phyloP scores from a whole-genome alignment of 2,113 vertebrate genomes.

The Macrotis lagotis region DNA sequence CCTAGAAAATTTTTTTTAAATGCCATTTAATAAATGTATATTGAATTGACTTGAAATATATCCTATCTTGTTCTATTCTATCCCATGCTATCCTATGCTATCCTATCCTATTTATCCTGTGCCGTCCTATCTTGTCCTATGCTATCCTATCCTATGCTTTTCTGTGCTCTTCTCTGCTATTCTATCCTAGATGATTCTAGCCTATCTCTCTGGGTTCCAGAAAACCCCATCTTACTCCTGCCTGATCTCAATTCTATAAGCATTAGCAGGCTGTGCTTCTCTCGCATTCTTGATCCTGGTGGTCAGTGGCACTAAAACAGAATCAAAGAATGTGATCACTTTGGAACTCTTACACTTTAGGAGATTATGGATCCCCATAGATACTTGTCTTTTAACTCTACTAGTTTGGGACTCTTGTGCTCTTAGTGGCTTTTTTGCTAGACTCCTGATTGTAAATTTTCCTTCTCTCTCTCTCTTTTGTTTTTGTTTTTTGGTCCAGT shows the following conservation, averaged over 20 bases:
- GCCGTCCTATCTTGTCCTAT: neutral
- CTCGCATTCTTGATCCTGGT: neutral
- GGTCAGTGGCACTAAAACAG: neutral
- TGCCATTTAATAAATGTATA: neutral
- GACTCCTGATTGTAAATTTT: neutral
- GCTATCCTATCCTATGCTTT: too few relatives aligned
- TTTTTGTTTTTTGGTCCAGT: neutral
- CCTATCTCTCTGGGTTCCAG: neutral
- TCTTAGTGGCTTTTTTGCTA: neutral
- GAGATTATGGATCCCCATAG: too few relatives aligned
- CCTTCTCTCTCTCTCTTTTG: too few relatives aligned
- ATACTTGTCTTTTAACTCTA: too few relatives aligned
- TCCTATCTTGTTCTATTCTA: neutral
- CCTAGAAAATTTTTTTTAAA: neutral
- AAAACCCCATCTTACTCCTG: neutral
- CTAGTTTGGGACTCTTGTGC: too few relatives aligned
- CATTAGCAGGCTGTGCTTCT: neutral
- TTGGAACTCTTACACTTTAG: neutral
- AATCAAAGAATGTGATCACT: neutral
- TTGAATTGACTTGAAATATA: neutral
- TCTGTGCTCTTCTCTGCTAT: neutral
- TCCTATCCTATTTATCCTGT: too few relatives aligned
- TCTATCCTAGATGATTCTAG: neutral
- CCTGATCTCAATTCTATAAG: neutral
- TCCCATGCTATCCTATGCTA: too few relatives aligned